Evolutionary conservation across 2,888 invertebrate species (phyloP), one percentile per base, ranked within the genome.

Genomic region (Limnephilus marmoratus): DNA sequence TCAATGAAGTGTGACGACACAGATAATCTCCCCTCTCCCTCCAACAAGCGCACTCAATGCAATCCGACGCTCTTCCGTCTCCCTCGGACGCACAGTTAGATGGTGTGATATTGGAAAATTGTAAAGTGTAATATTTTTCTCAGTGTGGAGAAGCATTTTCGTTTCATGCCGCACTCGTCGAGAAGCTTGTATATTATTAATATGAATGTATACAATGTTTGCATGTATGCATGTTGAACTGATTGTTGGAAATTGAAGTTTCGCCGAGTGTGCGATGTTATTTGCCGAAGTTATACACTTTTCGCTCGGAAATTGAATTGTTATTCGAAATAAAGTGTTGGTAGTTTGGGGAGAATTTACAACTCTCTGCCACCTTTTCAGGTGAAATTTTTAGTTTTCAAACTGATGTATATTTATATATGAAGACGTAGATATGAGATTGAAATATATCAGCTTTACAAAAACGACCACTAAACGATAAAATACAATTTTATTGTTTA

Each of bases 81-180:
- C 88, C 18, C 34, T 88, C 37, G 31, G 34, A 34, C 80, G 24
- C n/a, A 29, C 68, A 11, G 88, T 68, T 15, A 88, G 29, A 34
- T 31, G 45, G 68, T 68, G 37, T 88, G 88, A 88, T 53, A 37
- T 88, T 88, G 88, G 13, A 68, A 88, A 88, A 88, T 34, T 88
- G 31, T 88, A 80, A 88, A 68, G 87, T 87, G 68, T 87, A 87
- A 88, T 88, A 88, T 88, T 88, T 85, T 88, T 88, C 88, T 88
- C 68, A 34, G 29, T 31, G 88, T 80, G 88, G 68, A 80, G 53
- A 68, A 53, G 31, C 68, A 88, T 88, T 88, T 68, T 88, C 88
- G 53, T 37, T 68, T 68, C 45, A 68, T n/a, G 41, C 45, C 31
- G 68, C 88, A 31, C 53, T 18, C 29, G 49, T 87, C 29, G 87